Conservation (phyloP, 1,140 invertebrate species). For the Acromyrmex echinatior region DNA sequence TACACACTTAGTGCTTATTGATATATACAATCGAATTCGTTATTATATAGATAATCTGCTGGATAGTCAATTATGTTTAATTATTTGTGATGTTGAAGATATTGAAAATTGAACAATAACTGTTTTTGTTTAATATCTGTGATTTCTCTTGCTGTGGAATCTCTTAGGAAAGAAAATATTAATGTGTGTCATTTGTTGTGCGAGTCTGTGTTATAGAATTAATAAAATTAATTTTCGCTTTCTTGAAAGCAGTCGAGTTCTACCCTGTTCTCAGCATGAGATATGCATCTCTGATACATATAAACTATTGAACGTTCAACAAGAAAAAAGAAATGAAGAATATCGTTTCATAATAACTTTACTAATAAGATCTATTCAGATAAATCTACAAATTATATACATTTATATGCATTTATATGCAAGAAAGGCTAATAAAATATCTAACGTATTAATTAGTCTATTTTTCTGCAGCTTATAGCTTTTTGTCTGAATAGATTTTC, state of each 20-base stretch:
- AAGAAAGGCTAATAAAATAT: not conserved
- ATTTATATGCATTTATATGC: not conserved
- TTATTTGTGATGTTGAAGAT: slow-evolving; percentile 6
- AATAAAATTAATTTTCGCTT: slow-evolving; percentile 35
- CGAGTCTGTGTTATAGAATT: slow-evolving; percentile 22
- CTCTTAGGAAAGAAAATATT: not conserved
- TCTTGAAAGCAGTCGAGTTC: not conserved
- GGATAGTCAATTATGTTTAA: not conserved
- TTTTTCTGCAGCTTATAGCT: not conserved
- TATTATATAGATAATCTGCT: slow-evolving; percentile 9
- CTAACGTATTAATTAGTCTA: not conserved
- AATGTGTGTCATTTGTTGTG: slow-evolving; percentile 20
- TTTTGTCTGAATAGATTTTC: no score
- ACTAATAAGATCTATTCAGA: not conserved
- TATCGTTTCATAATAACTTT: not conserved
- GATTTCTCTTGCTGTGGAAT: not conserved
- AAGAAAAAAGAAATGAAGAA: not conserved
- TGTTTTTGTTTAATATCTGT: slow-evolving; percentile 13
- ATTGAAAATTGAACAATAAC: not conserved
- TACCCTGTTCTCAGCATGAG: not conserved
- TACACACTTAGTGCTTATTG: not conserved
- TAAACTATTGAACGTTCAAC: not conserved
- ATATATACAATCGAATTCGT: not conserved
- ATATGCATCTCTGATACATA: not conserved
- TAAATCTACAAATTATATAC: not conserved